Evolutionary conservation across 2,888 invertebrate genomes (phyloP).

Genomic region (Morinoia aosen): DNA sequence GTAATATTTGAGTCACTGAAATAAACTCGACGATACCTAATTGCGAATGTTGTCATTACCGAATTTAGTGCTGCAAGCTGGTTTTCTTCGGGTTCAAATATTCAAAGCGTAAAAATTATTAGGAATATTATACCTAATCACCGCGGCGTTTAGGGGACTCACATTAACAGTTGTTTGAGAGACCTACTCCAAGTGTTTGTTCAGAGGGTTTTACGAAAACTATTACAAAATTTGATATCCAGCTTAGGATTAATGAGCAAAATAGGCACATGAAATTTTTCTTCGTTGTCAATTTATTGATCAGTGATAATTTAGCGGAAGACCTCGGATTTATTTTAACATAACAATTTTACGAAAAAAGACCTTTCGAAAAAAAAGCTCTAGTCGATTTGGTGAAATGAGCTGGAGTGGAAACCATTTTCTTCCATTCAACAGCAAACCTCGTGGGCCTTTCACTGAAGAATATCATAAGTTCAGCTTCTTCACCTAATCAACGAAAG

Average conservation of each 20-base stretch:
- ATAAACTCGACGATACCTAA: not conserved
- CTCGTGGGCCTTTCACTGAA: not conserved
- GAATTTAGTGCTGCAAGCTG: not conserved
- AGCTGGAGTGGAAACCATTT: not conserved
- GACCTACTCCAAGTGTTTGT: too few relatives aligned
- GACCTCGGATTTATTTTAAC: constrained; percentile 20
- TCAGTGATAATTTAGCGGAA: not conserved
- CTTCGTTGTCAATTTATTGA: not conserved
- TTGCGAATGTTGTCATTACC: not conserved
- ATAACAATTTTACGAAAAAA: not conserved
- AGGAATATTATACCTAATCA: too few relatives aligned
- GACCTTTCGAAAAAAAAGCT: not conserved
- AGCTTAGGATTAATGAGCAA: not conserved
- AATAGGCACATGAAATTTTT: not conserved
- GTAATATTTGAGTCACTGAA: not conserved
- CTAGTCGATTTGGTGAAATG: not conserved
- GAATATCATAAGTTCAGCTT: constrained; percentile 31
- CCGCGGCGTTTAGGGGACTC: too few relatives aligned
- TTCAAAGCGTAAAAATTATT: too few relatives aligned
- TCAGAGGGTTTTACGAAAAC: not conserved
- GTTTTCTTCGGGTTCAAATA: not conserved
- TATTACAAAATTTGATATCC: not conserved
- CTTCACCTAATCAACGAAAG: not conserved
- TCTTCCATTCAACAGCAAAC: constrained; percentile 18
- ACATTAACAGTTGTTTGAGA: too few relatives aligned